Evolutionary conservation across 2,113 vertebrate genomes (phyloP).

Genomic region (Tricholaema leucomelas): DNA sequence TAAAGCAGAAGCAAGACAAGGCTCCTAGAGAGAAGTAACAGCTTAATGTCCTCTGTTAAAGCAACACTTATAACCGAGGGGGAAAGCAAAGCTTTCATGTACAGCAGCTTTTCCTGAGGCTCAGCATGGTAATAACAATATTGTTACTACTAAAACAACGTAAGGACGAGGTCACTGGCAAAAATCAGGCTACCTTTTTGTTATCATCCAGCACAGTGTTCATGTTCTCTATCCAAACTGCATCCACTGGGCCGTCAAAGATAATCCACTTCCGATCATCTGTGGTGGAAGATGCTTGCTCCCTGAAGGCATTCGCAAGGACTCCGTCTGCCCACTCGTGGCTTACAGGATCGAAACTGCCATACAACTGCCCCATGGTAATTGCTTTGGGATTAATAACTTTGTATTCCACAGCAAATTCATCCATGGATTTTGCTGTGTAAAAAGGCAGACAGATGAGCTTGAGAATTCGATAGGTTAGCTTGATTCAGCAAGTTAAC

Average conservation of each 20-base stretch:
- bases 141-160: not conserved
- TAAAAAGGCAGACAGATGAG: not conserved
- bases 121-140: not conserved
- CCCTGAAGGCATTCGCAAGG: conserved; percentile 85
- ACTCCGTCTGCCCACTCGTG: conserved; percentile 93
- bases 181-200: conserved; percentile 84
- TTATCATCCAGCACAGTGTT: conserved; percentile 96
- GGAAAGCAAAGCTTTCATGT: not conserved
- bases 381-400: conserved; percentile 92
- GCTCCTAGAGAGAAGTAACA: not conserved
- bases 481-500: not conserved
- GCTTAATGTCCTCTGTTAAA: not conserved
- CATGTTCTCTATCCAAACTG: conserved; percentile 98
- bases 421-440: conserved; percentile 82
- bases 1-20: not conserved
- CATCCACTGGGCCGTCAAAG: conserved; percentile 95
- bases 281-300: conserved; percentile 82
- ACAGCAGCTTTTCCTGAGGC: not conserved
- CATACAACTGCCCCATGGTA: conserved; percentile 92
- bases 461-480: not conserved
- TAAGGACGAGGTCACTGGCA: rapidly evolving
- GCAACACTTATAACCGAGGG: not conserved
- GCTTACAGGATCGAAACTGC: conserved; percentile 88
- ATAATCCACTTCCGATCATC: conserved; percentile 90
- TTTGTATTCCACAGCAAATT: conserved; percentile 85